Conservation (phyloP, 2,888 invertebrate species). For the Hydrotaea cyrtoneurina region DNA sequence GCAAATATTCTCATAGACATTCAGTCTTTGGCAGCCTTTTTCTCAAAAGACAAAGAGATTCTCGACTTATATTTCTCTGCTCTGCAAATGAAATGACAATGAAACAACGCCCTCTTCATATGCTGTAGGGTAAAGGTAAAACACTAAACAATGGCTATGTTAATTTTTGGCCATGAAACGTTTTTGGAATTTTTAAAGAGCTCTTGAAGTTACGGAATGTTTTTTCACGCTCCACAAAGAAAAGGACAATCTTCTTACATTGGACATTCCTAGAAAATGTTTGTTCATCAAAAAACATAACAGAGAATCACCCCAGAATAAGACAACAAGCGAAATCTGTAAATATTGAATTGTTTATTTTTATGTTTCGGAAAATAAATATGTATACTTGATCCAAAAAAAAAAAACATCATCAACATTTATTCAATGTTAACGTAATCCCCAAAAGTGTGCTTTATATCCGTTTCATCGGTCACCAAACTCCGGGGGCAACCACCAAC, state of each 20-base stretch:
- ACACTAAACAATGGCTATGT: not conserved
- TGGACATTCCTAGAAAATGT: not conserved
- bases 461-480: not conserved
- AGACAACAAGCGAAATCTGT: no score
- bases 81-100: no score
- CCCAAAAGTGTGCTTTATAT: constrained; percentile 17
- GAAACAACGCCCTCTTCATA: no score
- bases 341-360: no score
- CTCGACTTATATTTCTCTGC: no score
- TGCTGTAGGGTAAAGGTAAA: not conserved
- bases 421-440: not conserved
- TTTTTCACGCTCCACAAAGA: no score
- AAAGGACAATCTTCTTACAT: not conserved
- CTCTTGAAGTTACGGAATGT: not conserved
- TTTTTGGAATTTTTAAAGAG: constrained; percentile 13
- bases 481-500: no score
- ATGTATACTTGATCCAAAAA: not conserved
- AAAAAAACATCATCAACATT: not conserved
- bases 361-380: not conserved
- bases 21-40: no score
- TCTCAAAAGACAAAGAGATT: no score
- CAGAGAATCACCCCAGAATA: not conserved
- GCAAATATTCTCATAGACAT: no score
- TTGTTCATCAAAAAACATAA: not conserved
- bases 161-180: constrained; percentile 15